phyloP scores from a whole-genome alignment of 2,113 vertebrate species.

The Panurus biarmicus region DNA sequence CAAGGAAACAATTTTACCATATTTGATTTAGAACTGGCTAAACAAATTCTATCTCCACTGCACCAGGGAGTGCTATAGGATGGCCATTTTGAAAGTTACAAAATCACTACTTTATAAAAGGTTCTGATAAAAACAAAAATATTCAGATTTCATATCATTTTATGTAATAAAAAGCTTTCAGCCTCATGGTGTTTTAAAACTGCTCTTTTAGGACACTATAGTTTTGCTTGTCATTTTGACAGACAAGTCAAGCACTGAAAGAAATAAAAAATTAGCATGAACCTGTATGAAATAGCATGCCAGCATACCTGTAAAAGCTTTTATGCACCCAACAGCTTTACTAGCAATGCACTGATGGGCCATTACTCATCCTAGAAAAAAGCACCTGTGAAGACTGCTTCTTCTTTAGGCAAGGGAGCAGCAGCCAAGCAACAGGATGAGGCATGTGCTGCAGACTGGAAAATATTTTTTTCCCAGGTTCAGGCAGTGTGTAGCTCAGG shows the following conservation, averaged over 20 bases:
- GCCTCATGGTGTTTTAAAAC: neutral
- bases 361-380: neutral
- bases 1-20: neutral
- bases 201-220: neutral
- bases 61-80: neutral
- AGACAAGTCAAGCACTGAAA: neutral
- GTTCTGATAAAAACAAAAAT: neutral
- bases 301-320: neutral
- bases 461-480: neutral
- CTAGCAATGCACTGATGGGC: neutral
- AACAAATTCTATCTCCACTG: neutral
- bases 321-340: neutral
- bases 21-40: conserved; percentile 14
- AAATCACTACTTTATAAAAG: neutral
- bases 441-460: neutral
- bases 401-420: neutral
- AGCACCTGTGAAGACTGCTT: neutral
- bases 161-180: neutral
- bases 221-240: neutral
- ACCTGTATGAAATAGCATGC: neutral
- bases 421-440: neutral
- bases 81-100: neutral
- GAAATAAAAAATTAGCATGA: neutral
- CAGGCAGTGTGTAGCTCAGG: neutral
- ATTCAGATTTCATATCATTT: neutral